These are phyloP conservation scores for Muscidifurax raptorellus DNA, from an alignment of 1,140 invertebrate species.

Conservation along the genomic window DNA sequence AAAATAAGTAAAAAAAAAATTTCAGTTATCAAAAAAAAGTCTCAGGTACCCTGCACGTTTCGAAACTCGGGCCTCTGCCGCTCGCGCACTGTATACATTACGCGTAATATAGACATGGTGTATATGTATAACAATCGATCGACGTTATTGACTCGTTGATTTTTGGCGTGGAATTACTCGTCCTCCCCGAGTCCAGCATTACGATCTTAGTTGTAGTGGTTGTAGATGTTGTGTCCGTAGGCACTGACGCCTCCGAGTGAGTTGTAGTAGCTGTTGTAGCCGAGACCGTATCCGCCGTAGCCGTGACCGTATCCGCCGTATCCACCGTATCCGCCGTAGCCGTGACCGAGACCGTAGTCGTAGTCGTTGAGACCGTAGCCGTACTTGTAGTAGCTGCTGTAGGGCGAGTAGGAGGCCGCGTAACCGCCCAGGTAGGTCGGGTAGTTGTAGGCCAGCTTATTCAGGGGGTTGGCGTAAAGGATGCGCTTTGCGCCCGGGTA, in stretches of 20 bases:
- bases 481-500: conserved; percentile 25
- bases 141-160: not conserved
- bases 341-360: conserved; percentile 58
- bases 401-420: conserved; percentile 54
- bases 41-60: not conserved
- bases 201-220: conserved; percentile 48
- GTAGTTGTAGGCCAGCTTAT: conserved; percentile 36
- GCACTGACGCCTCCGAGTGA: conserved; percentile 40
- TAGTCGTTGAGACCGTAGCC: conserved; percentile 35
- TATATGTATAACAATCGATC: not conserved
- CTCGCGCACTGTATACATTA: not conserved
- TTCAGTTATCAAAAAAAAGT: not conserved
- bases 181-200: not conserved
- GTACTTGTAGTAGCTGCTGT: conserved; percentile 57
- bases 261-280: conserved; percentile 54
- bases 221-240: conserved; percentile 54
- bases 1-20: not conserved
- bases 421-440: conserved; percentile 53
- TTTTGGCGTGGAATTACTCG: not conserved
- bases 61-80: not conserved
- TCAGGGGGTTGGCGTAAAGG: conserved; percentile 46
- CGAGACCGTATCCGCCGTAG: conserved; percentile 57
- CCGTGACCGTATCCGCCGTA: conserved; percentile 58
- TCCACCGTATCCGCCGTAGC: conserved; percentile 53
- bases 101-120: no score